These are phyloP conservation scores for Cariama cristata DNA, from an alignment of 2,113 vertebrate species.

Conservation along the genomic window DNA sequence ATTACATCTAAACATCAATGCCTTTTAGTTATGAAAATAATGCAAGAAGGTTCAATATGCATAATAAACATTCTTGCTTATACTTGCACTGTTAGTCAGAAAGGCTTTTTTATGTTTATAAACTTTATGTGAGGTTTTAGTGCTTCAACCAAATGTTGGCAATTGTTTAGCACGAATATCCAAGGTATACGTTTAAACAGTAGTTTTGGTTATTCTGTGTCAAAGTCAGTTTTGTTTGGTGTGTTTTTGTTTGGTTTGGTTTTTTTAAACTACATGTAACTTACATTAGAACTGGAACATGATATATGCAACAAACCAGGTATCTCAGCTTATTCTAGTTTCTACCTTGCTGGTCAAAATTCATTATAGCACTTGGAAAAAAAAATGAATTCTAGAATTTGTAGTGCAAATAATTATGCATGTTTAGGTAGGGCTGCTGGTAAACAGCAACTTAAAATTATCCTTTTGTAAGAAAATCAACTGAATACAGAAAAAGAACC, in stretches of 20 bases:
- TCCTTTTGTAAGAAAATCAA: neutral
- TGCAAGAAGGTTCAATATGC: neutral
- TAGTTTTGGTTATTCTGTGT: neutral
- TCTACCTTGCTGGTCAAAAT: neutral
- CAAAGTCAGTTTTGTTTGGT: neutral
- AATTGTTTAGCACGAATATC: neutral
- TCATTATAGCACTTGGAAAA: neutral
- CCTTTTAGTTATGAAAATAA: constrained; percentile 21
- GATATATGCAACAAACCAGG: constrained; percentile 23
- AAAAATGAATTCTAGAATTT: neutral
- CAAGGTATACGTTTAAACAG: neutral
- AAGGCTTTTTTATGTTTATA: neutral
- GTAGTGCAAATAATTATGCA: neutral
- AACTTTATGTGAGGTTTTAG: neutral
- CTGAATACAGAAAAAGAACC: neutral
- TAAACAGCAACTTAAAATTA: neutral
- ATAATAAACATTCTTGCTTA: neutral
- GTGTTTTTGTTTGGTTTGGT: neutral
- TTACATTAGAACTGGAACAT: constrained; percentile 30
- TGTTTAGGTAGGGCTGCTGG: constrained; percentile 20
- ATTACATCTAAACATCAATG: neutral
- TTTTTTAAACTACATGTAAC: neutral
- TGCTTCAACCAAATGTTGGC: neutral
- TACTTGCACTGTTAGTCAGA: neutral
- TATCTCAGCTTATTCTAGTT: constrained; percentile 6